Conservation (phyloP, 2,113 vertebrate genomes). For the Pogona vitticeps region DNA sequence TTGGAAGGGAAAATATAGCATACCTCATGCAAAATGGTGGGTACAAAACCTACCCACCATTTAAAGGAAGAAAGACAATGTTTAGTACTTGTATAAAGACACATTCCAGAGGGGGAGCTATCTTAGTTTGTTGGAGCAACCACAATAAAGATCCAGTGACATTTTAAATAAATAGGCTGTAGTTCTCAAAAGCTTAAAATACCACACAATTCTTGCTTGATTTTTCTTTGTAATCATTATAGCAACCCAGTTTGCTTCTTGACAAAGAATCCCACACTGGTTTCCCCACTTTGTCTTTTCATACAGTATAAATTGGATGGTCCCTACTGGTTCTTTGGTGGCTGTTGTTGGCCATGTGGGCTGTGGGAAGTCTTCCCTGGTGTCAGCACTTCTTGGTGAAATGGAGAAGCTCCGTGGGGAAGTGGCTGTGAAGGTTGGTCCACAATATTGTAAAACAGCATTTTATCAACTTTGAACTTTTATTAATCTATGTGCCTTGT, state of each 20-base stretch:
- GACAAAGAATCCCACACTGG: background rate
- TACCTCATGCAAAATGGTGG: background rate
- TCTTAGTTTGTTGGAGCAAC: background rate
- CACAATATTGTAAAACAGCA: background rate
- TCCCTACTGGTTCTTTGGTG: conserved; percentile 88
- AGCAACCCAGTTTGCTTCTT: conserved; percentile 22
- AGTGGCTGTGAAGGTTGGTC: conserved; percentile 85
- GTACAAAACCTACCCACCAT: background rate
- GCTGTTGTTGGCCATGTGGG: conserved; percentile 94
- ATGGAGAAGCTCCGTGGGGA: conserved; percentile 94
- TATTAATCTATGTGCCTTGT: background rate
- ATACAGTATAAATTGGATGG: conserved; percentile 86
- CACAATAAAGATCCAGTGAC: background rate
- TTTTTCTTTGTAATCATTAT: background rate
- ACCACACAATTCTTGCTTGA: too few species aligned
- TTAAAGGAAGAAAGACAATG: background rate
- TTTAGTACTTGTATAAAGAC: background rate
- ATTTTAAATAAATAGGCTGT: background rate
- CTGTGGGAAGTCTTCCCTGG: conserved; percentile 93
- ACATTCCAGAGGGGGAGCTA: background rate
- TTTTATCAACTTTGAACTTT: background rate
- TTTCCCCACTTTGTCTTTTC: conserved; percentile 28
- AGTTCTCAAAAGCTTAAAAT: background rate
- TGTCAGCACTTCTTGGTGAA: conserved; percentile 93
- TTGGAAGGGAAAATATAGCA: background rate